Evolutionary conservation across 2,113 vertebrate species (phyloP).

Genomic region (Neogale vison): DNA sequence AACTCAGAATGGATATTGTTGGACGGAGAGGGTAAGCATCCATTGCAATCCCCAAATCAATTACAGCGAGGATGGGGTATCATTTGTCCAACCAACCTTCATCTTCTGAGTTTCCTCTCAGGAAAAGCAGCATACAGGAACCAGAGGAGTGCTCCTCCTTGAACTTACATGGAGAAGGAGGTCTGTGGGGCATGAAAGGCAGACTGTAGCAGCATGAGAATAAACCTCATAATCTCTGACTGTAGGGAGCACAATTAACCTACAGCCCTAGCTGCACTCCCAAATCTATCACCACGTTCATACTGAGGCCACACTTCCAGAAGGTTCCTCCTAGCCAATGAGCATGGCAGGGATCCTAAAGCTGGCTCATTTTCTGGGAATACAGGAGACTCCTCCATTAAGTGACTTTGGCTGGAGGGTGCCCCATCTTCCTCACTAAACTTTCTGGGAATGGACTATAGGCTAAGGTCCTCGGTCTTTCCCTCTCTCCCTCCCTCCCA

Average conservation of each 20-base stretch:
- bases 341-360: background rate
- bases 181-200: background rate
- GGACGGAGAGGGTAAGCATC: background rate
- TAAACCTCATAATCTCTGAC: background rate
- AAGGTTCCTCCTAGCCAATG: background rate
- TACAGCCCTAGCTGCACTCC: background rate
- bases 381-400: background rate
- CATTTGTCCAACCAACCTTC: background rate
- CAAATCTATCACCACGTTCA: background rate
- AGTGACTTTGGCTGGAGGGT: background rate
- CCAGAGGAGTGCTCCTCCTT: background rate
- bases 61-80: background rate
- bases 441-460: background rate
- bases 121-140: background rate
- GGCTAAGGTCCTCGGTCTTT: background rate
- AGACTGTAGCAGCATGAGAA: background rate
- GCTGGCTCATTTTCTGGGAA: background rate
- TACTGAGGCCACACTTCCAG: background rate
- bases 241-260: background rate
- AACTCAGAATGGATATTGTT: background rate
- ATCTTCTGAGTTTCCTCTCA: background rate
- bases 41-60: background rate
- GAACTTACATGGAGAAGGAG: background rate
- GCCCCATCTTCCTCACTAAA: background rate
- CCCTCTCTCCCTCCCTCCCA: background rate